Percentiles rank a stretch among this genome's conserved stretches.
Conservation (phyloP, 2,888 invertebrate genomes). For the Diadegma fenestrale region DNA sequence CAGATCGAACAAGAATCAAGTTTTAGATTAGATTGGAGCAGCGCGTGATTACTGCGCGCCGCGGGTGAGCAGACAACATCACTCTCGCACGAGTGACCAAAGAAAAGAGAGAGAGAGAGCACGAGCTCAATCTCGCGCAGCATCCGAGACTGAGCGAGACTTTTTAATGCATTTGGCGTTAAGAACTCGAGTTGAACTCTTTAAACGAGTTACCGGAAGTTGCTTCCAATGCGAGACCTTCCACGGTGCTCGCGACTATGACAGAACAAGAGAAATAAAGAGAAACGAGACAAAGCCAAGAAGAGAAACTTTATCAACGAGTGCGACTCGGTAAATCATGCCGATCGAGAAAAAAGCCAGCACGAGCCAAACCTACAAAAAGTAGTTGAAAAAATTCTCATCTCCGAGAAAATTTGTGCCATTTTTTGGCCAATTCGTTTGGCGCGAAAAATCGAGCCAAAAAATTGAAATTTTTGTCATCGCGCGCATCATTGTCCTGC, state of each 20-base stretch:
- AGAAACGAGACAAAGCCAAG: neutral
- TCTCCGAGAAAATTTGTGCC: too few species aligned
- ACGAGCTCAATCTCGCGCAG: constrained; percentile 40
- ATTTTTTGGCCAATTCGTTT: too few species aligned
- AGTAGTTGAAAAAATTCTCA: too few species aligned
- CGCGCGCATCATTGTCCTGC: constrained; percentile 31
- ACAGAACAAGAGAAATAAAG: constrained; percentile 15
- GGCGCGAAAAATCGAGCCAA: too few species aligned
- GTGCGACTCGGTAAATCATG: too few species aligned
- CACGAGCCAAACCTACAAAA: too few species aligned
- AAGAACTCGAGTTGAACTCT: constrained; percentile 77
- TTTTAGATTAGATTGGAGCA: constrained; percentile 79
- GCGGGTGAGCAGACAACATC: constrained; percentile 12
- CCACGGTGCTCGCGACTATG: neutral
- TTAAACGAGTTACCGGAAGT: constrained; percentile 79
- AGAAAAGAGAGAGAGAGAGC: constrained; percentile 28
- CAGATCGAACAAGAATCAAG: constrained; percentile 78
- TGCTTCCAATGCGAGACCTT: constrained; percentile 65
- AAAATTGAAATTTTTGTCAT: constrained; percentile 6
- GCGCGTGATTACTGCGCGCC: constrained; percentile 68
- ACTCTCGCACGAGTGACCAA: constrained; percentile 44
- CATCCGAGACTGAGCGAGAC: constrained; percentile 72
- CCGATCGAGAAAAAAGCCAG: neutral
- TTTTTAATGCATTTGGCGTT: constrained; percentile 78
- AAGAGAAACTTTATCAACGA: too few species aligned